Conservation (phyloP, 2,888 invertebrate genomes). For the Hololepta plana region DNA sequence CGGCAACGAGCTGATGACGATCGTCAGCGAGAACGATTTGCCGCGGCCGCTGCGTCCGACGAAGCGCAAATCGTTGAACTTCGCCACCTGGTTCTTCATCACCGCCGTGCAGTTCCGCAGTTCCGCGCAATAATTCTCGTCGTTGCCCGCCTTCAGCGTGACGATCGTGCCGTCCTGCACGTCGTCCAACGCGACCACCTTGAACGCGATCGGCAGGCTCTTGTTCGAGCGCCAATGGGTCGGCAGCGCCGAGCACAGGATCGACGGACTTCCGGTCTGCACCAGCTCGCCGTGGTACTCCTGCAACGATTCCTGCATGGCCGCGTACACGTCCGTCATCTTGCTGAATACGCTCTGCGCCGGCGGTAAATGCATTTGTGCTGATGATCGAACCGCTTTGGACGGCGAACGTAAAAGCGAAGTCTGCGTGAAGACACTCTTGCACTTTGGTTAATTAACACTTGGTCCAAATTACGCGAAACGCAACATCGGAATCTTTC, state of each 20-base stretch:
- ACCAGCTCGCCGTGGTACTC: slow-evolving; percentile 88
- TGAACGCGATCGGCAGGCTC: slow-evolving; percentile 89
- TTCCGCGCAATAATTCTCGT: slow-evolving; percentile 94
- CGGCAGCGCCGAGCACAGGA: slow-evolving; percentile 86
- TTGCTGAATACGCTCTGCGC: slow-evolving; percentile 33
- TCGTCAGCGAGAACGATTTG: slow-evolving; percentile 88
- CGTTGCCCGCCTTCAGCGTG: slow-evolving; percentile 89
- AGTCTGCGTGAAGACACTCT: slow-evolving; percentile 7
- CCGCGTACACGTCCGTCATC: slow-evolving; percentile 57
- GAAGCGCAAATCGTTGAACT: slow-evolving; percentile 96
- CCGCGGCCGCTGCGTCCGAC: slow-evolving; percentile 95
- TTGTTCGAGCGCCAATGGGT: slow-evolving; percentile 97
- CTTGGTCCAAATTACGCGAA: no score
- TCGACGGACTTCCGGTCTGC: slow-evolving; percentile 87
- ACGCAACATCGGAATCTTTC: no score
- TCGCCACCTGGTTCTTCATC: slow-evolving; percentile 96
- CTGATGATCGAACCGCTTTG: no score
- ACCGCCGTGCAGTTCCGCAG: slow-evolving; percentile 82
- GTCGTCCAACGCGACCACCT: slow-evolving; percentile 86
- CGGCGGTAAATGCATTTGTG: slow-evolving; percentile 53
- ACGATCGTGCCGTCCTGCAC: slow-evolving; percentile 89
- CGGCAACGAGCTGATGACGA: slow-evolving; percentile 66
- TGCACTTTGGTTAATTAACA: no score
- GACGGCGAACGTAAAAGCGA: slow-evolving; percentile 11
- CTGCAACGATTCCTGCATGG: slow-evolving; percentile 60